A percentile compares a stretch with the other conserved stretches of the same genome.
Evolutionary conservation across 2,113 vertebrate genomes (phyloP).

Genomic region (Athene noctua): DNA sequence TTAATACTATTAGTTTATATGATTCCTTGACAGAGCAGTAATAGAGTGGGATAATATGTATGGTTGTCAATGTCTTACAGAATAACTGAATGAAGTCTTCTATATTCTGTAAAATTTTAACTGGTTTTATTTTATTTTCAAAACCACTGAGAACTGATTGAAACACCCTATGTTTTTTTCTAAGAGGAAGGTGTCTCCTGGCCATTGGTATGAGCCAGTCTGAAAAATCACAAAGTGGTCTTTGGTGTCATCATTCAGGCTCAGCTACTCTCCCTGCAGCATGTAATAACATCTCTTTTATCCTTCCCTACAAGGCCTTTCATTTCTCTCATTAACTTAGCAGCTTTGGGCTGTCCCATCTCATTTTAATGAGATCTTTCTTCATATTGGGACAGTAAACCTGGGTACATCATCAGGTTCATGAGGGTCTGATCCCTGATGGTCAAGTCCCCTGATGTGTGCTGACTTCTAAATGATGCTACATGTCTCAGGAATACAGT

Average conservation of each 20-base stretch:
- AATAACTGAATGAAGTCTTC: background rate
- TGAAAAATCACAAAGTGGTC: background rate
- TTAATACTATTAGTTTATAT: background rate
- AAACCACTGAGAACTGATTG: background rate
- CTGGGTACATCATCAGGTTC: background rate
- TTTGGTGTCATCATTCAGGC: background rate
- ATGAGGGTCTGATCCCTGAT: background rate
- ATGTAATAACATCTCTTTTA: background rate
- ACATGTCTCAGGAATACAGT: background rate
- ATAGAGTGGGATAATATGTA: background rate
- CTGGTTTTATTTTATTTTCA: background rate
- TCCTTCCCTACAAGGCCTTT: background rate
- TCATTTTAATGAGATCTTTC: background rate
- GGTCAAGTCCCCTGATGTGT: background rate
- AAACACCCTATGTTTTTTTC: background rate
- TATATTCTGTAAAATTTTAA: background rate
- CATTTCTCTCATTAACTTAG: background rate
- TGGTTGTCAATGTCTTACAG: background rate
- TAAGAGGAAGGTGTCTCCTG: background rate
- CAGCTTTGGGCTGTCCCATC: background rate
- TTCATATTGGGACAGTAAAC: background rate
- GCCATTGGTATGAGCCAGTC: background rate
- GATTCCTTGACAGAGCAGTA: background rate
- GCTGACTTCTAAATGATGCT: background rate
- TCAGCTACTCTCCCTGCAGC: background rate